These are phyloP conservation scores for Eurytemora carolleeae DNA, from an alignment of 1,140 invertebrate species.

Conservation along the genomic window DNA sequence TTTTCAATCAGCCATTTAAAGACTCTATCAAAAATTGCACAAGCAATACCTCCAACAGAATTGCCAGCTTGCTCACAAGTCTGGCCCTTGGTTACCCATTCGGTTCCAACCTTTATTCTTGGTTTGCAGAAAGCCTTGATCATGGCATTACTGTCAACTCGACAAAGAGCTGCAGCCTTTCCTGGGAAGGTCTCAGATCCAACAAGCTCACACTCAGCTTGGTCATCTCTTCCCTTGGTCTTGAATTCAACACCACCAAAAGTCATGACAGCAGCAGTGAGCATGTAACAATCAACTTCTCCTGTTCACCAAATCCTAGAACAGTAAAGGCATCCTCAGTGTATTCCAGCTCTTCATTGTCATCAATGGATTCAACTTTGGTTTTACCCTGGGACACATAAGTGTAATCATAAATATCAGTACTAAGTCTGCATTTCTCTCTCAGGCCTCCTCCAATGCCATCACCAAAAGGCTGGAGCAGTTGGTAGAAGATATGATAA, in stretches of 20 bases:
- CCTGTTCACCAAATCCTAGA: constrained; percentile 83
- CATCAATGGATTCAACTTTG: constrained; percentile 39
- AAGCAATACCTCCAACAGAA: constrained; percentile 31
- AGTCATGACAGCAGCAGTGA: constrained; percentile 91
- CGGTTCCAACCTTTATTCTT: too few species aligned
- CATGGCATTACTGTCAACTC: too few species aligned
- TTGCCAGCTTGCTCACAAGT: too few species aligned
- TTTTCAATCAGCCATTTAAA: constrained; percentile 40
- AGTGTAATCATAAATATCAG: constrained; percentile 48
- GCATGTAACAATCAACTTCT: constrained; percentile 93
- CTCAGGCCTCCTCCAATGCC: constrained; percentile 56
- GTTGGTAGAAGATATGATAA: too few species aligned
- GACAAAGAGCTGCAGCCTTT: constrained; percentile 87
- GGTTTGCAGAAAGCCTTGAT: too few species aligned
- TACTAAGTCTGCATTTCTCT: constrained; percentile 58
- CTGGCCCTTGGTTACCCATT: too few species aligned
- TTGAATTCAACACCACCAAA: constrained; percentile 99
- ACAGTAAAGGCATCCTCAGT: too few species aligned
- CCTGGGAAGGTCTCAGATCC: too few species aligned
- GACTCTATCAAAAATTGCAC: constrained; percentile 32
- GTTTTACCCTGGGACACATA: too few species aligned
- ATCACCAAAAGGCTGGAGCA: constrained; percentile 51
- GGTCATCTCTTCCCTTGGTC: constrained; percentile 97
- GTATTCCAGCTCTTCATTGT: constrained; percentile 37
- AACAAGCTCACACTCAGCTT: constrained; percentile 68